phyloP scores from a whole-genome alignment of 2,797 vertebrate genomes.

The Oreortyx pictus region DNA sequence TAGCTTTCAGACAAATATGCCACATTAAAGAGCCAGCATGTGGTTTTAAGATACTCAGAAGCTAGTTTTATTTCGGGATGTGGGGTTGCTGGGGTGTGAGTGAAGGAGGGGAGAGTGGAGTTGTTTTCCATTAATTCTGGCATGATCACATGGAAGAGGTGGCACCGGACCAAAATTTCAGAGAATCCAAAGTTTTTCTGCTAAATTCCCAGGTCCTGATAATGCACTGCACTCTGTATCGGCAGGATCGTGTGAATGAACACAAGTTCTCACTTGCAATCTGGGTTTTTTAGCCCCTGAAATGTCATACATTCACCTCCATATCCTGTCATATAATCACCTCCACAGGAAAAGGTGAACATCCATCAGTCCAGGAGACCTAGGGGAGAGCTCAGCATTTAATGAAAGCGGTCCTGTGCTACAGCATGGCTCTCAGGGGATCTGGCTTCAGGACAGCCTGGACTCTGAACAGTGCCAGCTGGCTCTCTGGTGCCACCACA shows the following conservation, averaged over 20 bases:
- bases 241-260: background rate
- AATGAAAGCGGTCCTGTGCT: background rate
- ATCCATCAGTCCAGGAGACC: fast-evolving
- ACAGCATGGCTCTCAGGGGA: background rate
- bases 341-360: background rate
- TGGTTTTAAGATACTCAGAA: background rate
- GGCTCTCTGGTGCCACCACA: background rate
- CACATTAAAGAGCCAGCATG: background rate
- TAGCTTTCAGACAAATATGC: slow-evolving; percentile 28
- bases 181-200: background rate
- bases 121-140: background rate
- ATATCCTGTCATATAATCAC: background rate
- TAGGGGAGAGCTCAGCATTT: background rate
- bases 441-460: background rate
- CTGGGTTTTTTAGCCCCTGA: background rate
- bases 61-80: background rate
- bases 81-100: background rate
- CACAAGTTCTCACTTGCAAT: background rate
- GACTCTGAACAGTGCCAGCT: background rate
- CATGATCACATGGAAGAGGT: background rate
- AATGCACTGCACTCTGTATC: background rate
- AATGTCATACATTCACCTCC: background rate
- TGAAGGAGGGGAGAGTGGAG: background rate
- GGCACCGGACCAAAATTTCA: background rate
- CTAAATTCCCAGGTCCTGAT: background rate